These are phyloP conservation scores for Pimpla rufipes DNA, from an alignment of 2,888 invertebrate genomes.

Conservation along the genomic window DNA sequence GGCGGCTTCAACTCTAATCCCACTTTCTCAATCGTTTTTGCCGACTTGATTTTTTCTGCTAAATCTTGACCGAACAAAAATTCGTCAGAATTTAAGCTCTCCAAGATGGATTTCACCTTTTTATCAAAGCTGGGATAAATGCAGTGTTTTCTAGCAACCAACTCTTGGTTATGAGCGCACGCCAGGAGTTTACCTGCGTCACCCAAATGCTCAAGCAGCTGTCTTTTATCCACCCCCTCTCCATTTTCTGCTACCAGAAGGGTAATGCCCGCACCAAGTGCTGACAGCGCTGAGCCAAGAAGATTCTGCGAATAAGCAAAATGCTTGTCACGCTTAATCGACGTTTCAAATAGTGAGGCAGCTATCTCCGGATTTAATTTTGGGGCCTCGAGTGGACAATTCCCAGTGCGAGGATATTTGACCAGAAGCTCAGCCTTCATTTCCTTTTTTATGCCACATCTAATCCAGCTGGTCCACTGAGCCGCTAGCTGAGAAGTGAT, in stretches of 20 bases:
- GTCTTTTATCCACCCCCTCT: constrained; percentile 45
- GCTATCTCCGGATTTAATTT: constrained; percentile 64
- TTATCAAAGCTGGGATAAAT: too few relatives aligned
- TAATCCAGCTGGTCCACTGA: constrained; percentile 47
- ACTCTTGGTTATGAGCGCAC: constrained; percentile 16
- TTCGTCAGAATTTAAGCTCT: constrained; percentile 37
- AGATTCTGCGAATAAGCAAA: constrained; percentile 57
- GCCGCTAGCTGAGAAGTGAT: constrained; percentile 17
- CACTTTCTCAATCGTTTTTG: constrained; percentile 47
- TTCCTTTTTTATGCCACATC: constrained; percentile 46
- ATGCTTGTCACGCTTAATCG: constrained; percentile 56
- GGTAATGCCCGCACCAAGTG: constrained; percentile 45
- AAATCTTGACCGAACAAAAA: constrained; percentile 53
- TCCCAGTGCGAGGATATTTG: too few relatives aligned
- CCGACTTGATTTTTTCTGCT: too few relatives aligned
- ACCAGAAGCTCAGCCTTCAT: too few relatives aligned
- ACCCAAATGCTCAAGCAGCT: constrained; percentile 29
- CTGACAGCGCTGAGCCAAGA: constrained; percentile 52
- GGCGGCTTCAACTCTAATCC: constrained; percentile 17
- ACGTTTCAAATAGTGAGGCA: constrained; percentile 50
- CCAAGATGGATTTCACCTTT: constrained; percentile 32
- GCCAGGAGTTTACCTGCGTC: constrained; percentile 38
- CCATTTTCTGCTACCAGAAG: constrained; percentile 44
- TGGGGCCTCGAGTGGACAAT: constrained; percentile 51
- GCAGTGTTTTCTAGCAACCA: constrained; percentile 39